Percentiles rank a stretch among this genome's conserved stretches.
Evolutionary conservation across 2,113 vertebrate species (phyloP).

Genomic region (Sarotherodon lohbergeri): DNA sequence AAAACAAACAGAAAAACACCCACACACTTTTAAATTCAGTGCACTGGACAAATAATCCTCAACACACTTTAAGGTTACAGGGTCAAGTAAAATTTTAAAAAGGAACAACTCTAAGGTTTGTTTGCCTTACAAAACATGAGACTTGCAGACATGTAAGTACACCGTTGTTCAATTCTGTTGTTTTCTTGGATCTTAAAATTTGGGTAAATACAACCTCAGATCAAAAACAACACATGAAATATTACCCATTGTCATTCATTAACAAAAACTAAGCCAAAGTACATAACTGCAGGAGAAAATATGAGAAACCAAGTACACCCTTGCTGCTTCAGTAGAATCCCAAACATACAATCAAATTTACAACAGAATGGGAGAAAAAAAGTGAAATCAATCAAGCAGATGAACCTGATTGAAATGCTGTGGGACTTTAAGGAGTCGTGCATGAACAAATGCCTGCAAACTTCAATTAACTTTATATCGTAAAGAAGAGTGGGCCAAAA

Average conservation of each 20-base stretch:
- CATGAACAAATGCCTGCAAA: background rate
- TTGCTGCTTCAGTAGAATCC: background rate
- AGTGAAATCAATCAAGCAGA: background rate
- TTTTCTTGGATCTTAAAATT: background rate
- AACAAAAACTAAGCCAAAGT: background rate
- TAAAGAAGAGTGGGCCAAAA: background rate
- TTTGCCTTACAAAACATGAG: background rate
- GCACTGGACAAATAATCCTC: background rate
- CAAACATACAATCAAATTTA: background rate
- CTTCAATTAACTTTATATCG: background rate
- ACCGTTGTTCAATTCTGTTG: background rate
- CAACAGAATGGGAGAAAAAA: background rate
- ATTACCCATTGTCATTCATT: background rate
- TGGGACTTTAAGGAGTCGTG: background rate
- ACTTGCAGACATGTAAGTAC: background rate
- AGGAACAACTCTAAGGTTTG: background rate
- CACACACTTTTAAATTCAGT: background rate
- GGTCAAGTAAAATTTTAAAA: background rate
- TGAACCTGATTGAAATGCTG: background rate
- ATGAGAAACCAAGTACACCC: background rate
- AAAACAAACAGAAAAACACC: fast-evolving
- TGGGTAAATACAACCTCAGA: fast-evolving
- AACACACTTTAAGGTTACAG: background rate
- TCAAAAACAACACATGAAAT: background rate
- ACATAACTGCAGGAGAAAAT: background rate